phyloP scores from a whole-genome alignment of 2,113 vertebrate species.

The Telmatochromis sp. region DNA sequence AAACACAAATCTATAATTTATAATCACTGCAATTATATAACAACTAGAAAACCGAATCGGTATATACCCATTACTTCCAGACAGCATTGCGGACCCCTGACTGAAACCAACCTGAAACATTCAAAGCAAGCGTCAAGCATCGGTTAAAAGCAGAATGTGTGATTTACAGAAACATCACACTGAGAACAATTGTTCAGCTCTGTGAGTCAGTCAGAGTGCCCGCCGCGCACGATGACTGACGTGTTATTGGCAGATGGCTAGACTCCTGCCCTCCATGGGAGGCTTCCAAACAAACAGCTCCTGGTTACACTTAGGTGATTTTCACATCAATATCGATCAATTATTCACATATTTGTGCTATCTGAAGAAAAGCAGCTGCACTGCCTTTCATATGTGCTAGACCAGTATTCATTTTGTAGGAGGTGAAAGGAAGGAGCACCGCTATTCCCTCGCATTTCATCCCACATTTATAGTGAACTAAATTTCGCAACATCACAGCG shows the following conservation, averaged over 20 bases:
- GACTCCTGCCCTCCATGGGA: not conserved
- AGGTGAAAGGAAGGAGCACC: not conserved
- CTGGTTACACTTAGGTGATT: conserved; percentile 36
- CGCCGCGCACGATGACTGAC: not conserved
- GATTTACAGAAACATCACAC: conserved; percentile 21
- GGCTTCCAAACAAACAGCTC: conserved; percentile 43
- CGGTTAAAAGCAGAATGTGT: not conserved
- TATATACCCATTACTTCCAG: not conserved
- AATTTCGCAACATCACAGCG: conserved; percentile 4
- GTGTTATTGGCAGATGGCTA: conserved; percentile 43
- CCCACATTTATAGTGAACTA: conserved; percentile 2
- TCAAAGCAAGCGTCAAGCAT: not conserved
- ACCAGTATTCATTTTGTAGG: conserved; percentile 54
- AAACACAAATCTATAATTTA: not conserved
- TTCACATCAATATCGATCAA: conserved; percentile 44
- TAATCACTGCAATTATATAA: conserved; percentile 1
- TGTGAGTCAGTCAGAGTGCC: conserved; percentile 15
- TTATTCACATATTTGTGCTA: conserved; percentile 54
- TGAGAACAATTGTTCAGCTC: conserved; percentile 13
- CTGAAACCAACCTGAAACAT: not conserved
- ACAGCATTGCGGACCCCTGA: not conserved
- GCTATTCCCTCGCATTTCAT: conserved; percentile 21
- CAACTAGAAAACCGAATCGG: not conserved
- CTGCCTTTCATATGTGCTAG: conserved; percentile 41
- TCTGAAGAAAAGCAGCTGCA: conserved; percentile 24